A percentile compares a stretch with the other conserved stretches of the same genome.
Conservation (phyloP, 1,140 invertebrate species). For the Batillaria attramentaria region DNA sequence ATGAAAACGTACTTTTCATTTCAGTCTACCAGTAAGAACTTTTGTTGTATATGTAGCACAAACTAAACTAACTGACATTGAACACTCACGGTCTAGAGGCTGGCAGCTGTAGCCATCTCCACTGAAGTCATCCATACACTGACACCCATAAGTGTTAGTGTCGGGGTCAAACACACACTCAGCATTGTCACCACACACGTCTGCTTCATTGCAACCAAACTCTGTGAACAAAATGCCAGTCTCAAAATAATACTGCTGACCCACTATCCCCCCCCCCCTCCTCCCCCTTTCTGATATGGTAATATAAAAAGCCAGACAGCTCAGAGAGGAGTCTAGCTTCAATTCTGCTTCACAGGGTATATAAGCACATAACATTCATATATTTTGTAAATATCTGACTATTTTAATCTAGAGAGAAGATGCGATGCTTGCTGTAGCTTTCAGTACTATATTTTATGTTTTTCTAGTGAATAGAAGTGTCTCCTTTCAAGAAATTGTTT, state of each 20-base stretch:
- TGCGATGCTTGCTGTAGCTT: no score
- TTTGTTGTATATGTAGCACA: no score
- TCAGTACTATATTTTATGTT: no score
- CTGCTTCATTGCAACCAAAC: slow-evolving; percentile 80
- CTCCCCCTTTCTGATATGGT: no score
- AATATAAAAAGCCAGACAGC: no score
- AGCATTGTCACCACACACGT: slow-evolving; percentile 68
- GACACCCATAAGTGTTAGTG: slow-evolving; percentile 58
- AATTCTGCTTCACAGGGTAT: no score
- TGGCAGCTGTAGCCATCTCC: slow-evolving; percentile 79
- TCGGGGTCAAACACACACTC: slow-evolving; percentile 58
- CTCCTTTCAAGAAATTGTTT: no score
- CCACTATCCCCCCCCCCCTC: background rate
- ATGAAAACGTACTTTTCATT: background rate
- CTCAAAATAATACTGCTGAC: background rate
- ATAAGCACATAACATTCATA: no score
- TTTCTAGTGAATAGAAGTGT: no score
- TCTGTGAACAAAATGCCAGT: slow-evolving; percentile 38
- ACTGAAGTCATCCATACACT: slow-evolving; percentile 68
- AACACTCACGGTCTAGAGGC: slow-evolving; percentile 22
- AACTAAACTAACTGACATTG: background rate
- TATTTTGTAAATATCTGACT: no score
- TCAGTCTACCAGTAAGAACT: background rate
- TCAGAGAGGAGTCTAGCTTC: no score
- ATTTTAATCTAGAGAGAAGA: no score